A percentile compares a stretch with the other conserved stretches of the same genome.
phyloP scores from a whole-genome alignment of 2,113 vertebrate genomes.

The Atherinomorus stipes region DNA sequence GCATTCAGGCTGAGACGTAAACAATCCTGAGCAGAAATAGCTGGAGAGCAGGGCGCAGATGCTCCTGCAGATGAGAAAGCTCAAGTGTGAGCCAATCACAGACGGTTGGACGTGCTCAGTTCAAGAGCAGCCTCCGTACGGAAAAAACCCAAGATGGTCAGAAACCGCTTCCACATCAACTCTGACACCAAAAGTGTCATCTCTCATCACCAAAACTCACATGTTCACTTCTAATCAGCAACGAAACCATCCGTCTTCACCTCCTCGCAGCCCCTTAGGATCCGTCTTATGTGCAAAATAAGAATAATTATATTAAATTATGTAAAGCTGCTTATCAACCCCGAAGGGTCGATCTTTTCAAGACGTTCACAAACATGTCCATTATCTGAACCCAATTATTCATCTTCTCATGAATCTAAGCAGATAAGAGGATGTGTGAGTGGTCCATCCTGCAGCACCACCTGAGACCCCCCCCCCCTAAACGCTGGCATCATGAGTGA shows the following conservation, averaged over 20 bases:
- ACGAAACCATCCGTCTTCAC: conserved; percentile 5
- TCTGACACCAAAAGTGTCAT: conserved; percentile 1
- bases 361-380: conserved; percentile 33
- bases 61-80: conserved; percentile 44
- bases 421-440: conserved; percentile 41
- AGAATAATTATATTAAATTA: conserved; percentile 65
- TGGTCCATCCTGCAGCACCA: conserved; percentile 35
- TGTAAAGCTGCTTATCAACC: conserved; percentile 61
- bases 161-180: background rate
- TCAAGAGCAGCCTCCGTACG: conserved; percentile 1
- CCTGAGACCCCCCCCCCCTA: conserved; percentile 32
- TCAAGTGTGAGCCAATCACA: background rate
- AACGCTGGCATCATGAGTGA: background rate
- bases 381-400: conserved; percentile 51
- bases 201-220: background rate
- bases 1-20: background rate
- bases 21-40: background rate
- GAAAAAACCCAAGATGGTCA: conserved; percentile 11
- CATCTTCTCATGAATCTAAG: conserved; percentile 49
- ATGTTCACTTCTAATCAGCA: background rate
- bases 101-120: conserved; percentile 7
- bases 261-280: conserved; percentile 41
- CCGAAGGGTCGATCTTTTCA: conserved; percentile 34
- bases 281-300: conserved; percentile 32
- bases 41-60: conserved; percentile 40